These are phyloP conservation scores for Brachyhypopomus occidentalis DNA, from an alignment of 2,113 vertebrate species.

Conservation along the genomic window DNA sequence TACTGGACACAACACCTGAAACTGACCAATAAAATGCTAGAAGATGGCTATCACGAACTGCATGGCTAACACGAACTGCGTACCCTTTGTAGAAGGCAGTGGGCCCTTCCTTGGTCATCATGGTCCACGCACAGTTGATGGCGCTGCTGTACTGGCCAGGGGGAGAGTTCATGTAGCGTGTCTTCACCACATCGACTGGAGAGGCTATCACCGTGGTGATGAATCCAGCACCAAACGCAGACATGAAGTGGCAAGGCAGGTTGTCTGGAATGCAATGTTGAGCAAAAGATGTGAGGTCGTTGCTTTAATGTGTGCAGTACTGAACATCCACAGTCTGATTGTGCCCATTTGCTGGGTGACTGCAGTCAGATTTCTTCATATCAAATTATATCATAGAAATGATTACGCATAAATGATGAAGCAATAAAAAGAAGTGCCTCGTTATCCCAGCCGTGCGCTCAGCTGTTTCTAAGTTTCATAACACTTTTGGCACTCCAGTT, in stretches of 20 bases:
- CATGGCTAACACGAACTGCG: too few species aligned
- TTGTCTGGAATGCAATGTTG: slow-evolving; percentile 72
- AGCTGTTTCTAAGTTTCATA: neutral
- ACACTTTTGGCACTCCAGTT: slow-evolving; percentile 37
- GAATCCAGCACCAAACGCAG: slow-evolving; percentile 81
- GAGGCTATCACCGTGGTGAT: slow-evolving; percentile 83
- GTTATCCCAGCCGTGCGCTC: neutral
- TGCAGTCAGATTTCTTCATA: too few species aligned
- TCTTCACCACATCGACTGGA: slow-evolving; percentile 86
- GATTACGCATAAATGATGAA: too few species aligned
- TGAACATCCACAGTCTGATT: neutral
- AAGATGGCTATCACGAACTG: too few species aligned
- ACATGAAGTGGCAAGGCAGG: slow-evolving; percentile 82
- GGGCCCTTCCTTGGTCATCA: slow-evolving; percentile 82
- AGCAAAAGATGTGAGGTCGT: neutral
- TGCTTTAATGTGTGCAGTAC: neutral
- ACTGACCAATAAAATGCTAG: too few species aligned
- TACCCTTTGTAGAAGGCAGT: slow-evolving; percentile 88
- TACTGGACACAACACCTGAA: too few species aligned
- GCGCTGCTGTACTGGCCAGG: slow-evolving; percentile 80
- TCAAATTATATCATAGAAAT: too few species aligned
- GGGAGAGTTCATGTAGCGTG: slow-evolving; percentile 85
- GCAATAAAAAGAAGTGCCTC: too few species aligned
- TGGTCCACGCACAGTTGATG: slow-evolving; percentile 78
- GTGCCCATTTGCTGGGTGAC: too few species aligned